These are phyloP conservation scores for Pristionchus arcanus DNA, from an alignment of 2,888 invertebrate species.

Conservation along the genomic window DNA sequence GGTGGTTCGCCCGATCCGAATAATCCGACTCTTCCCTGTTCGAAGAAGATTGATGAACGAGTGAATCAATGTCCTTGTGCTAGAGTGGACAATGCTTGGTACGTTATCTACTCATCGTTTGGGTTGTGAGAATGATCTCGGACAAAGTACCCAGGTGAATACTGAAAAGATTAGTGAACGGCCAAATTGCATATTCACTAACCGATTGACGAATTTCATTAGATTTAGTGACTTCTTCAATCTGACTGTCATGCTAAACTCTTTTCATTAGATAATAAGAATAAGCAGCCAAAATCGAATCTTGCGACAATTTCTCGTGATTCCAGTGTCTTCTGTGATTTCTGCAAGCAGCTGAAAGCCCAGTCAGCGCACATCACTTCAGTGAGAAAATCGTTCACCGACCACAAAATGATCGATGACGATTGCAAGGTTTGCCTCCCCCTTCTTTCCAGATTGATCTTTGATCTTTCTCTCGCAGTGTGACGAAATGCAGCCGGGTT, in stretches of 20 bases:
- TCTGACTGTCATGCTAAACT: no score
- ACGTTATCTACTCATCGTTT: not conserved
- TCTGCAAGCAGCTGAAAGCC: slow-evolving; percentile 77
- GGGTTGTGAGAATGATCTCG: not conserved
- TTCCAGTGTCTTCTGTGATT: slow-evolving; percentile 77
- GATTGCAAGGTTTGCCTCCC: slow-evolving; percentile 69
- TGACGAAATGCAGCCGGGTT: slow-evolving; percentile 78
- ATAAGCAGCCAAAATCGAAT: no score
- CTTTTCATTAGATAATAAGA: not conserved
- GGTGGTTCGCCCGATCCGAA: slow-evolving; percentile 78
- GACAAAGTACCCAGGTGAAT: no score
- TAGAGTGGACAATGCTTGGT: slow-evolving; percentile 78
- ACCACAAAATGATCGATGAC: slow-evolving; percentile 62
- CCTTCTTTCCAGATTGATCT: slow-evolving; percentile 42
- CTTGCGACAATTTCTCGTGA: not conserved
- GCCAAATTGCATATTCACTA: no score
- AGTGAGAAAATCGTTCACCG: slow-evolving; percentile 38
- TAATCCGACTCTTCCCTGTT: slow-evolving; percentile 77
- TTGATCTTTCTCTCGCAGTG: slow-evolving; percentile 63
- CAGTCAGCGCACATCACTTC: slow-evolving; percentile 71
- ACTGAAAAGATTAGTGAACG: no score
- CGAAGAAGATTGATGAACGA: slow-evolving; percentile 78
- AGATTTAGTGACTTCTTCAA: no score
- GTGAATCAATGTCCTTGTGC: slow-evolving; percentile 79
- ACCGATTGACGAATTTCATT: no score